Base-by-base conservation (phyloP, 2,113 vertebrate genomes). In the Caranx ignobilis region DNA sequence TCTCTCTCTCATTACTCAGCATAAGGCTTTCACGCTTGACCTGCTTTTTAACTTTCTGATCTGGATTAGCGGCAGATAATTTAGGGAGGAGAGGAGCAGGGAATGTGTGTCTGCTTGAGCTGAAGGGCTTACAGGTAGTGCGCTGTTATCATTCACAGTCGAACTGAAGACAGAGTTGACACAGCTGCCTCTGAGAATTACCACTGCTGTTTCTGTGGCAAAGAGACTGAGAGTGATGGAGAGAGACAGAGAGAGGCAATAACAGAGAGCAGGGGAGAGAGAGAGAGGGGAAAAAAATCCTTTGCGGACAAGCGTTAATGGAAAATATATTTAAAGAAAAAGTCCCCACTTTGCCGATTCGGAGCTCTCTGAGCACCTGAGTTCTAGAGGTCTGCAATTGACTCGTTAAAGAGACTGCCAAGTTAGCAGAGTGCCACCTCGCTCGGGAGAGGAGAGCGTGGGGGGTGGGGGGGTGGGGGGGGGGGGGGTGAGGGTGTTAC, bases 351-450 rank as follows among this genome's bases (percentile, higher is more conserved):
- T 77, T 6, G 21, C 54, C 50, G 69, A 75, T 77, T 57, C 12
- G 2, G 65, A 71, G 66, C 55, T 85, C 77, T 80, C 72, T 2
- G 12, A 80, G 84, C 78, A 69, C 70, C 80, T 70, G 77, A 81
- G 83, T 82, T 89, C 75, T 82, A 71, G 83, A 87, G 77, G 81
- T 89, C 90, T 93, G 79, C 21, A 0, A 83, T 88, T 72, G 65
- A 88, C 89, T 95, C 84, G 94, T 95, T 95, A 95, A 93, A 73
- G 87, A 77, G 84, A 71, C 60, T 75, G 88, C 82, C 77, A 81
- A 87, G 95, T 95, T 95, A 95, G 93, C 73, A 86, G 91, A 93
- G 86, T 73, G 50, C 71, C 84, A 94, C 94, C 93, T 94, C 91
- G 70, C 83, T 87, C 50, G 54, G 83, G 85, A 81, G 90, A 74